Percentiles rank a stretch among this genome's conserved stretches.
Evolutionary conservation across 2,888 invertebrate species (phyloP).

Genomic region (Flabesymbios commensalis): DNA sequence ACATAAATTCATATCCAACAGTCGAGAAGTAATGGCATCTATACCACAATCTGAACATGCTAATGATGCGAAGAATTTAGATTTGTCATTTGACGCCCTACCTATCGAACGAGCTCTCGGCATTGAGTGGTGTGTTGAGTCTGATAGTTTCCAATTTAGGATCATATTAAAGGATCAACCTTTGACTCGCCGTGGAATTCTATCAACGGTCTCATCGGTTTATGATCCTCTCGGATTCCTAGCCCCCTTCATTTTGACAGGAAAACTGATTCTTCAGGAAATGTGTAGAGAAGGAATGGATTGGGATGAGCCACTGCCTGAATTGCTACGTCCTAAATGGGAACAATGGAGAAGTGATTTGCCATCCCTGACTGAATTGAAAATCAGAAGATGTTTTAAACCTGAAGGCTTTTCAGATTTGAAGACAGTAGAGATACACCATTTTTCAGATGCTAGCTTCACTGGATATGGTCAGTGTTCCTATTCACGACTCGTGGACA

Average conservation of each 20-base stretch:
- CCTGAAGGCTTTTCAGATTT: not conserved
- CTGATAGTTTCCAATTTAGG: slow-evolving; percentile 6
- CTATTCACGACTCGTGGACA: slow-evolving; percentile 8
- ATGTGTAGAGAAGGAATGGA: not conserved
- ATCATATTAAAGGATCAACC: not conserved
- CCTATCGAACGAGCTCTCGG: slow-evolving; percentile 15
- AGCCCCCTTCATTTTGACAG: slow-evolving; percentile 52
- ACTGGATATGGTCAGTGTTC: slow-evolving; percentile 20
- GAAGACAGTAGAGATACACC: slow-evolving; percentile 10
- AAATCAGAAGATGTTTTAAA: not conserved
- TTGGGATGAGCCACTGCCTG: slow-evolving; percentile 18
- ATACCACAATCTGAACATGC: slow-evolving; percentile 7
- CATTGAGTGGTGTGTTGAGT: slow-evolving; percentile 34
- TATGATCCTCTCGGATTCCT: slow-evolving; percentile 55
- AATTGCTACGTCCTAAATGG: slow-evolving; percentile 1
- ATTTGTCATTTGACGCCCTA: not conserved
- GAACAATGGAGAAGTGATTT: slow-evolving; percentile 7
- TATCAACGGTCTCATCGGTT: slow-evolving; percentile 10
- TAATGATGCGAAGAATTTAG: not conserved
- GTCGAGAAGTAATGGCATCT: slow-evolving; percentile 6
- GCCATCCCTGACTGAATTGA: not conserved
- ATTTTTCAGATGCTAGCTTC: slow-evolving; percentile 22
- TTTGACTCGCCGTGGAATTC: slow-evolving; percentile 11
- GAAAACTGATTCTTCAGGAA: slow-evolving; percentile 11
- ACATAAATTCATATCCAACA: slow-evolving; percentile 20